Base-by-base conservation (phyloP, 2,888 invertebrate species). In the Pandemis corylana region DNA sequence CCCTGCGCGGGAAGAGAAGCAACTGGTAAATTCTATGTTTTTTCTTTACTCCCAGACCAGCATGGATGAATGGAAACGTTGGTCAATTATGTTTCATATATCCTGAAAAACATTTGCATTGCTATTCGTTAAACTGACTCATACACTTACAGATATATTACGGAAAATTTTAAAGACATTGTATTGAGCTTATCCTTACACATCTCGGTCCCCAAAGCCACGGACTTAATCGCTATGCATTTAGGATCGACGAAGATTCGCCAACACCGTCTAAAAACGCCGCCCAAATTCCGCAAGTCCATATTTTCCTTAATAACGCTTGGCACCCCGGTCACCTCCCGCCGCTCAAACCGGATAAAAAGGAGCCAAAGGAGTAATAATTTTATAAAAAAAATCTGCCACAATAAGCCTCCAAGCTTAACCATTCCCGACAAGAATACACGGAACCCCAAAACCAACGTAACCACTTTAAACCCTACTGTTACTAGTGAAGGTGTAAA, bases 301-400 rank as follows among this genome's bases (percentile, higher is more conserved):
- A 36, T 56, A 44, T 68, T 68, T 65, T 41, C 72, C 41, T 69
- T 68, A 71, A 76, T 76, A 76, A 75, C 68, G 75, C 49, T 70
- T 61, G 53, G 59, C 72, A 65, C 46, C 71, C 44, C 36, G 56
- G 56, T 68, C 68, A 68, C 56, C 68, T 28, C 68, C 42, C 59
- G 46, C n/a, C 15, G 56, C 7, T 64, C 64, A 41, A 15, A 42
- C 65, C 61, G 72, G 77, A 77, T 77, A 75, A 76, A 77, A 75
- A 63, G 74, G 75, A 76, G 77, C 75, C 76, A 75, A 76, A 74
- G 73, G 75, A 76, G 76, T 75, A 75, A 77, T 78, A 77, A 78
- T 77, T 73, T 53, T 65, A 51, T 63, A 51, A 68, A 76, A 78
- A 78, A 79, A 78, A 79, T 71, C 76, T 76, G 67, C 59, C 69